Percentiles rank a stretch among this genome's conserved stretches.
Evolutionary conservation across 2,113 vertebrate genomes (phyloP).

Genomic region (Dermatemys mawii): DNA sequence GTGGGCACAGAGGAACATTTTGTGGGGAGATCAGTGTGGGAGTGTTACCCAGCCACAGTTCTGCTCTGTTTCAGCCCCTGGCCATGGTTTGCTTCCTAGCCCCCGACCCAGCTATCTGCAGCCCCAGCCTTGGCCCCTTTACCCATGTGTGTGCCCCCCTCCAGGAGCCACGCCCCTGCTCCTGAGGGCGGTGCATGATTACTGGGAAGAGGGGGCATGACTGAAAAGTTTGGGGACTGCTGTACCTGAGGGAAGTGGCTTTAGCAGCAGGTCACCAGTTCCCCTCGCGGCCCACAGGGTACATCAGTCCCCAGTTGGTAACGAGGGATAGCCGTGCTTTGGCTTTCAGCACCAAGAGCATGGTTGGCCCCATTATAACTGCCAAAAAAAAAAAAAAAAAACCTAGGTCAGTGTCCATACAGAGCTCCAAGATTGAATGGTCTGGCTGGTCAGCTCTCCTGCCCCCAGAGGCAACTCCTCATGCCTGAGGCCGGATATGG

Average conservation of each 20-base stretch:
- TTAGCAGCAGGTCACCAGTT: background rate
- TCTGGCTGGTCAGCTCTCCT: background rate
- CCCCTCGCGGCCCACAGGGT: background rate
- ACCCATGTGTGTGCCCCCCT: too few relatives aligned
- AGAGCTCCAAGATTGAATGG: background rate
- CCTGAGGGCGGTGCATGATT: too few relatives aligned
- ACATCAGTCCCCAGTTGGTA: background rate
- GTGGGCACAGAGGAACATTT: background rate
- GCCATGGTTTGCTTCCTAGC: too few relatives aligned
- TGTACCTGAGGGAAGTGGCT: background rate
- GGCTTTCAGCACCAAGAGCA: background rate
- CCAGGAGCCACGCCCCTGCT: too few relatives aligned
- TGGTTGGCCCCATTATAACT: background rate
- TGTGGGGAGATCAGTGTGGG: too few relatives aligned
- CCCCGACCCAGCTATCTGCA: too few relatives aligned
- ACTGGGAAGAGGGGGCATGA: too few relatives aligned
- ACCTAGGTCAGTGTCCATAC: too few relatives aligned
- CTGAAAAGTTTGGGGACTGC: too few relatives aligned
- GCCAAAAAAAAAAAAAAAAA: too few relatives aligned
- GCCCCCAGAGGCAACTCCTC: background rate
- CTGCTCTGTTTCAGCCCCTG: too few relatives aligned
- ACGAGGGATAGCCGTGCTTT: background rate
- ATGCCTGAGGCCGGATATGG: background rate
- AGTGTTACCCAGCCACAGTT: too few relatives aligned
- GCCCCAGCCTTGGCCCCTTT: background rate